These are phyloP conservation scores for Folsomia candida DNA, from an alignment of 2,888 invertebrate genomes.

Conservation along the genomic window DNA sequence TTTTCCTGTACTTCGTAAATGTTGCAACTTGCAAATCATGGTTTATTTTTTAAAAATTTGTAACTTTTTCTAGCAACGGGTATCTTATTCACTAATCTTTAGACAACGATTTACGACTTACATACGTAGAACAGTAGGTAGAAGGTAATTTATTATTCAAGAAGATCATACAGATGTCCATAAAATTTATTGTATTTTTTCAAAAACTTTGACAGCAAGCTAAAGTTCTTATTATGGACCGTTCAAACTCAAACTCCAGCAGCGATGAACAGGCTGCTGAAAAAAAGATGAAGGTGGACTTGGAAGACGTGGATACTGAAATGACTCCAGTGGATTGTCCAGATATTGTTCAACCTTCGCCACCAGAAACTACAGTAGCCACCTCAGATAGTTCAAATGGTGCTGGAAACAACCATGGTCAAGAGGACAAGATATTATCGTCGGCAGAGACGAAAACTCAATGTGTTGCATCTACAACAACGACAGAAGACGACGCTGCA, in stretches of 20 bases:
- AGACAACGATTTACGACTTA: too few species aligned
- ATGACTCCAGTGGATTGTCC: background rate
- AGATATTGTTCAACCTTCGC: background rate
- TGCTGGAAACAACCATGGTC: background rate
- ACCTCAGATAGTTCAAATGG: background rate
- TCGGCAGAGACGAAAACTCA: background rate
- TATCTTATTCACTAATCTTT: too few species aligned
- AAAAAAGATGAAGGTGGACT: slow-evolving; percentile 20
- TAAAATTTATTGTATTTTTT: too few species aligned
- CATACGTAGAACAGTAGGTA: too few species aligned
- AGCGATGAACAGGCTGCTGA: slow-evolving; percentile 2
- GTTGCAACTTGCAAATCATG: too few species aligned
- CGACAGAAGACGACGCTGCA: background rate
- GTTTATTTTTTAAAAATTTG: too few species aligned
- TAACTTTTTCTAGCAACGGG: too few species aligned
- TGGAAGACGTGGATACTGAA: background rate
- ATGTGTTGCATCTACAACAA: background rate
- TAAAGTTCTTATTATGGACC: too few species aligned
- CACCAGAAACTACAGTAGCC: background rate
- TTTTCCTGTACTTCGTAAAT: too few species aligned
- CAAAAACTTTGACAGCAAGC: too few species aligned
- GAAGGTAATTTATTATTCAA: too few species aligned
- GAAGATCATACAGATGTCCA: too few species aligned
- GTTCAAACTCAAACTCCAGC: slow-evolving; percentile 1
- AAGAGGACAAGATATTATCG: background rate